Base-by-base conservation (phyloP, 2,113 vertebrate genomes). In the Epinephelus fuscoguttatus region DNA sequence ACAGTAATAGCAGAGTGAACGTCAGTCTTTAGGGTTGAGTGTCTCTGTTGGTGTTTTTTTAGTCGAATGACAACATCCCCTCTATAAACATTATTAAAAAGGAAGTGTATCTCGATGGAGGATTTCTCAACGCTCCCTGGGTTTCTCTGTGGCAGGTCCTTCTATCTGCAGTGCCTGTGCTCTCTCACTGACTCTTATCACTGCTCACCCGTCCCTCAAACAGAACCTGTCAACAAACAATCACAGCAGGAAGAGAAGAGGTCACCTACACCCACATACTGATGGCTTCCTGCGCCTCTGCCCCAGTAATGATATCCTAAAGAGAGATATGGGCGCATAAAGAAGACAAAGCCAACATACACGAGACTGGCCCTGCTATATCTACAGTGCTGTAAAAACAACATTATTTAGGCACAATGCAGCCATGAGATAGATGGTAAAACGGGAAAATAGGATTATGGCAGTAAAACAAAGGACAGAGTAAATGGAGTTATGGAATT, bases 211-310 rank as follows among this genome's bases (percentile, higher is more conserved):
- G 77, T 76, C 77, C 81, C 82, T 86, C 74, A 78, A 87, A 83
- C 73, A 80, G 74, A 68, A 88, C 78, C 81, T 91, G 85, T 91
- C 91, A 87, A 78, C 87, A 84, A 88, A 91, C 89, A 93, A 91
- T 90, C 89, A 76, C 80, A 47, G 76, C 73, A 68, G 84, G 75
- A 82, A 80, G 75, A 82, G 76, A 80, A 56, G 73, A 86, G 92
- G 94, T 93, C 91, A 93, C 82, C 87, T 84, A 52, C 84, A 86
- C 72, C 73, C 64, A 79, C 84, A 79, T 37, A 81, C 87, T 77
- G 83, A 86, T 66, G 80, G 52, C 78, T 81, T 59, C n/a, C 72
- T 70, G 68, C 75, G 75, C 71, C 78, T 82, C 64, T 56, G 84
- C 45, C 64, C 33, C 71, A 70, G 87, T 89, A 93, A 92, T 89